phyloP scores from a whole-genome alignment of 1,140 invertebrate genomes.

The Myzus persicae region DNA sequence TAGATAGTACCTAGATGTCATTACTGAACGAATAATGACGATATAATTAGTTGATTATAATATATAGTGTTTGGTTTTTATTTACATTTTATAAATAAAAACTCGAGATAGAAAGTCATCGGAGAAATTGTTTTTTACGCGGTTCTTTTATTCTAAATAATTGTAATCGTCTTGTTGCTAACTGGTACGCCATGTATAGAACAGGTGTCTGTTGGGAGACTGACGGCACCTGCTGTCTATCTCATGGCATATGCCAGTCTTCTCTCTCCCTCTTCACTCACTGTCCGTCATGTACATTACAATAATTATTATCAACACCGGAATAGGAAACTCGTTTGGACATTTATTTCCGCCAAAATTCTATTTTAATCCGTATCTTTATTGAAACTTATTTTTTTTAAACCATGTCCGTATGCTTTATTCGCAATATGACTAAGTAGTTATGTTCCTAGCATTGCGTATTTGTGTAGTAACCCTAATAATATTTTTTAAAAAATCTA shows the following conservation, averaged over 20 bases:
- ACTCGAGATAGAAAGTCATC: neutral
- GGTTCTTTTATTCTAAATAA: neutral
- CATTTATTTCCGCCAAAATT: neutral
- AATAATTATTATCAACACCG: neutral
- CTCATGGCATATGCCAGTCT: neutral
- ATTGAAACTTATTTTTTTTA: neutral
- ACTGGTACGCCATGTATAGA: neutral
- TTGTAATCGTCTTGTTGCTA: neutral
- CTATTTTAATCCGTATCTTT: neutral
- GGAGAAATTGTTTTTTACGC: neutral
- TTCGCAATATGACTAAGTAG: neutral
- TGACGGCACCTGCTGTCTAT: neutral
- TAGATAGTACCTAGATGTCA: neutral
- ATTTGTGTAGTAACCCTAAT: neutral
- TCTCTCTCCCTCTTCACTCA: neutral
- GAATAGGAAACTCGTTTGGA: neutral
- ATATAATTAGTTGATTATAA: neutral
- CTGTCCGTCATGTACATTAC: neutral
- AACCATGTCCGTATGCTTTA: neutral
- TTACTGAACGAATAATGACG: neutral
- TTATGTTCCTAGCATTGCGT: neutral
- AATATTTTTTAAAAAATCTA: neutral
- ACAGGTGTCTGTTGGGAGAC: slow-evolving; percentile 15
- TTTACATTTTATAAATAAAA: neutral
- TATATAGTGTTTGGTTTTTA: neutral